Evolutionary conservation across 1,140 invertebrate genomes (phyloP), one percentile per base, ranked within the genome.

Genomic region (Amphibalanus amphitrite): DNA sequence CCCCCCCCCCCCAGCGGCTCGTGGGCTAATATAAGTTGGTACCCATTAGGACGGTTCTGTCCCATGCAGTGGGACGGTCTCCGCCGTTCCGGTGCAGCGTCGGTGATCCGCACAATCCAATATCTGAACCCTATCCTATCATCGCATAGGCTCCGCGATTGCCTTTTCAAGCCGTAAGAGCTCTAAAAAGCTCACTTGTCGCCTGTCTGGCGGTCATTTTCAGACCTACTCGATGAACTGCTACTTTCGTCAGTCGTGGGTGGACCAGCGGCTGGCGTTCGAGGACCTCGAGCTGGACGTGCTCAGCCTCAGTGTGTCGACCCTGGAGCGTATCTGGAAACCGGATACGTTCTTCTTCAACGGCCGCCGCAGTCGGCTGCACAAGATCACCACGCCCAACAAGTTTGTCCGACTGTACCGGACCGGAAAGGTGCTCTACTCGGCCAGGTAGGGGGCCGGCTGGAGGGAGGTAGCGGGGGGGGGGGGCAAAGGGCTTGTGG

Each of bases 161-260:
- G n/a, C n/a, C n/a, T n/a, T n/a, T n/a, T n/a, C n/a, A n/a, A n/a
- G n/a, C n/a, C n/a, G n/a, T n/a, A n/a, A n/a, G n/a, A n/a, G n/a
- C n/a, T n/a, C n/a, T n/a, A n/a, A n/a, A n/a, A n/a, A n/a, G n/a
- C n/a, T 25, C 29, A 69, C 28, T 17, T 15, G 15, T 69, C 15
- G 4, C 4, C 20, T 8, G 8, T 28, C 71, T 29, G 28, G 38
- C 89, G 6, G 93, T 93, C 0, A 0, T 82, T 81, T 81, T 17
- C 79, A 93, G 91, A 91, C 93, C 78, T 98, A 96, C 78, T 95
- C 93, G 4, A 95, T 97, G 90, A 93, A 97, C 77, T 95, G 93
- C 79, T 97, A 97, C 79, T 97, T 97, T 78, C 86, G 95, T 15
- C 92, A 95, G 79, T 88, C 87, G 38, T 91, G 92, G 91, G 83